Base-by-base conservation (phyloP, 2,888 invertebrate genomes). In the Hirtodrosophila confusa region DNA sequence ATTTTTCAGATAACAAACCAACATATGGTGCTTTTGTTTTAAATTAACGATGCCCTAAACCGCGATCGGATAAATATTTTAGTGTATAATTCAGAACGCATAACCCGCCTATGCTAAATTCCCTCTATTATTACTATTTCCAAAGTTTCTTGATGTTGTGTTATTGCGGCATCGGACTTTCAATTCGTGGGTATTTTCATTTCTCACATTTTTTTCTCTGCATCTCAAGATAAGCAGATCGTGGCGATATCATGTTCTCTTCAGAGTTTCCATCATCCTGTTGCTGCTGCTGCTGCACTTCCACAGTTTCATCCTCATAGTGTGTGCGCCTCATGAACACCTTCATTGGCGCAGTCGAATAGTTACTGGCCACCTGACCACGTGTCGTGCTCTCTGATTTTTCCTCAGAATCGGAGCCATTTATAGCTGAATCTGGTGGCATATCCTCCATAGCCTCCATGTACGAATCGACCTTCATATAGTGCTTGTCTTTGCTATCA, bases 321-420 rank as follows among this genome's bases (percentile, higher is more conserved):
- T 72, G 62, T 9, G 54, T 61, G 55, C 86, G 86, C 29, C 86
- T 53, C 11, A 69, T 31, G 24, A 77, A 77, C 0, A 79, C 75
- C 33, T 79, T 61, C 75, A 77, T 67, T 1, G 64, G 51, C 1
- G 56, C 37, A 44, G 33, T 54, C 24, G 63, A 31, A 43, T 41
- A 55, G 2, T 45, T 53, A 3, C 39, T 49, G 6, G 47, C 11
- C 3, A 37, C 43, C 11, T 60, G 64, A 1, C n/a, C 45, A 2
- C 51, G 60, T 24, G 43, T 5, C 40, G 63, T 51, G 23, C 62
- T 35, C 5, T 69, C 69, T 0, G 48, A 41, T 12, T 55, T 35
- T 0, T 67, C 75, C 0, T 33, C 82, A 0, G 71, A 63, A 4
- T 54, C 82, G 0, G 79, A 77, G 9, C 60, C 50, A 3, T 40